Percentiles rank a stretch among this genome's conserved stretches.
Evolutionary conservation across 2,113 vertebrate species (phyloP).

Genomic region (Ammodytes dubius): DNA sequence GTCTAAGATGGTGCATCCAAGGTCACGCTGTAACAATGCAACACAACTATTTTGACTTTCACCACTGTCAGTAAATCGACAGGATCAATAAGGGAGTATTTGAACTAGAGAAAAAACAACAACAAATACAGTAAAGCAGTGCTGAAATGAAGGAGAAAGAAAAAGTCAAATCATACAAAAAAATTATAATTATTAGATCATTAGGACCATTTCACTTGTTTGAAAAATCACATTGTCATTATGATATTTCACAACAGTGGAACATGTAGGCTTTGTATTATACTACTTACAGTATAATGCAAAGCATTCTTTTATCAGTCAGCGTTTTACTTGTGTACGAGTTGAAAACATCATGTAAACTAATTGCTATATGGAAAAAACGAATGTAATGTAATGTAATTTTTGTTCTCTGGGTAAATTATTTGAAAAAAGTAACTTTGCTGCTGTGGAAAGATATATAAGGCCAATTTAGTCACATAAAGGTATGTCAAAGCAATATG

Average conservation of each 20-base stretch:
- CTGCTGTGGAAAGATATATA: not conserved
- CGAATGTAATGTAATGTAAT: not conserved
- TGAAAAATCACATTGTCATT: conserved; percentile 24
- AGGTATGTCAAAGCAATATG: conserved; percentile 22
- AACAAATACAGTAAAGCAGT: not conserved
- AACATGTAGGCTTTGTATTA: conserved; percentile 43
- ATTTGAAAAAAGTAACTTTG: not conserved
- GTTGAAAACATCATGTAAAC: not conserved
- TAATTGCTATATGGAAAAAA: not conserved
- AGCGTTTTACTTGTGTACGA: not conserved
- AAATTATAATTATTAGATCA: conserved; percentile 6
- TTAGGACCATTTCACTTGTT: conserved; percentile 7
- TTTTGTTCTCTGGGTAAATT: not conserved
- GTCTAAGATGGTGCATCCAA: conserved; percentile 53
- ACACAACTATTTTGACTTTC: conserved; percentile 61
- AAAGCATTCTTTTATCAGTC: conserved; percentile 35
- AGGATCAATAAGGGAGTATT: conserved; percentile 29
- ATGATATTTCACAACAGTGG: conserved; percentile 31
- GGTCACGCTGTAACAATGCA: conserved; percentile 70
- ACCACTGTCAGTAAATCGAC: conserved; percentile 56
- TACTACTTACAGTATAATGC: conserved; percentile 20
- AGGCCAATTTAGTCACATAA: conserved; percentile 2
- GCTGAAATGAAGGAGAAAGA: not conserved
- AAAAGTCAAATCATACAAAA: not conserved
- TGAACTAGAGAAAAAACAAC: conserved; percentile 28